Conservation (phyloP, 2,888 invertebrate species). For the Caenorhabditis macrosperma region DNA sequence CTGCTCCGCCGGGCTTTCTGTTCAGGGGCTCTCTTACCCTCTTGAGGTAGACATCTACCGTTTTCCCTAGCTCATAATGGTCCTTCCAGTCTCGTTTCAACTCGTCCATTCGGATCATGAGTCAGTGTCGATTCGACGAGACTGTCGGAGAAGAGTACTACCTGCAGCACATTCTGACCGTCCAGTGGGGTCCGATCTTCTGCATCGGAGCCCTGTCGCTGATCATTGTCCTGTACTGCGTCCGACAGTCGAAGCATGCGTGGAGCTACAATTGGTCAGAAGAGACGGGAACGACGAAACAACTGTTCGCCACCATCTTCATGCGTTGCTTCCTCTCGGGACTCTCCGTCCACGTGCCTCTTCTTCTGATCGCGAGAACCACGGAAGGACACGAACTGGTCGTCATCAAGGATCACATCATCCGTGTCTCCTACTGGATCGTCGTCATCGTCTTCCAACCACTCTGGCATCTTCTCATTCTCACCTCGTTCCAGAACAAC, state of each 20-base stretch:
- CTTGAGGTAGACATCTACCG: slow-evolving; percentile 30
- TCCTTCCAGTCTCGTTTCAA: slow-evolving; percentile 54
- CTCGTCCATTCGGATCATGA: slow-evolving; percentile 45
- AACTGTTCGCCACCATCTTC: slow-evolving; percentile 58
- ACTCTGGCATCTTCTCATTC: slow-evolving; percentile 56
- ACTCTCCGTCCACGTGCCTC: slow-evolving; percentile 63
- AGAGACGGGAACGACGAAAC: slow-evolving; percentile 52
- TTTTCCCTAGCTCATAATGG: background rate
- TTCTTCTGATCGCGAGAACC: slow-evolving; percentile 56
- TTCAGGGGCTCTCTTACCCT: slow-evolving; percentile 28
- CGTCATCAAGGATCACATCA: slow-evolving; percentile 60
- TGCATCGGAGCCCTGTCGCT: slow-evolving; percentile 54
- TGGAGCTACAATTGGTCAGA: slow-evolving; percentile 73
- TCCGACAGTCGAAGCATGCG: slow-evolving; percentile 62
- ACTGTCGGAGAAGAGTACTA: slow-evolving; percentile 63
- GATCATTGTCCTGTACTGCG: slow-evolving; percentile 49
- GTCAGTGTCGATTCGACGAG: slow-evolving; percentile 66
- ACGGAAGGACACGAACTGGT: slow-evolving; percentile 56
- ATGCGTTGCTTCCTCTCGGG: slow-evolving; percentile 64
- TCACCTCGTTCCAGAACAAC: slow-evolving; percentile 51
- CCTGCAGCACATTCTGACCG: slow-evolving; percentile 44
- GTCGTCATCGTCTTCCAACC: slow-evolving; percentile 66
- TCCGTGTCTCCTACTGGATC: slow-evolving; percentile 59
- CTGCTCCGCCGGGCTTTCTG: slow-evolving; percentile 29
- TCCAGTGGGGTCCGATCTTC: slow-evolving; percentile 64